Evolutionary conservation across 1,140 invertebrate species (phyloP).

Genomic region (Hycleus phaleratus): DNA sequence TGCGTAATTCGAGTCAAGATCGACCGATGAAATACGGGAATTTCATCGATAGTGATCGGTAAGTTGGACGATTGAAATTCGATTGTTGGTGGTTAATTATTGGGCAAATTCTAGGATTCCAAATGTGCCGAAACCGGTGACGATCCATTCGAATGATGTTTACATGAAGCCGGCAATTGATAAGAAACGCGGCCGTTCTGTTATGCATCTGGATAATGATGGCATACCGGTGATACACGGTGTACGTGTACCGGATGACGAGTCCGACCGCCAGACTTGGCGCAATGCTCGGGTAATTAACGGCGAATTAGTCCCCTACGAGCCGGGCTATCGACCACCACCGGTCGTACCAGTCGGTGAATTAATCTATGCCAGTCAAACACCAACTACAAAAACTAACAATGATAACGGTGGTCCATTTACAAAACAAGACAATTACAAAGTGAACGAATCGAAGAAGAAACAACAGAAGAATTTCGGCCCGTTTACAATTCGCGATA

Average conservation of each 20-base stretch:
- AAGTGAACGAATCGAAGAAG: neutral
- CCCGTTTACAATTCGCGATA: slow-evolving; percentile 36
- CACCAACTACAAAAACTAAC: slow-evolving; percentile 15
- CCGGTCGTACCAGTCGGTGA: slow-evolving; percentile 49
- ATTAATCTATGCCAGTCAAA: slow-evolving; percentile 44
- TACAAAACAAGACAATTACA: slow-evolving; percentile 24
- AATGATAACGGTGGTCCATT: slow-evolving; percentile 31
- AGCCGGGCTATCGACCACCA: slow-evolving; percentile 56
- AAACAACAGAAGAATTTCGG: slow-evolving; percentile 13
- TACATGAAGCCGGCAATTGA: slow-evolving; percentile 49
- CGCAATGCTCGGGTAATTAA: slow-evolving; percentile 80
- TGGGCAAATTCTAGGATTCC: slow-evolving; percentile 30
- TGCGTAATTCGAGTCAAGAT: slow-evolving; percentile 24
- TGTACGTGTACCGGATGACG: slow-evolving; percentile 71
- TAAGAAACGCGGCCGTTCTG: slow-evolving; percentile 43
- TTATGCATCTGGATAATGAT: slow-evolving; percentile 55
- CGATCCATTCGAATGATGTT: slow-evolving; percentile 53
- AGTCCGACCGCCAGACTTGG: slow-evolving; percentile 71
- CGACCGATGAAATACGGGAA: slow-evolving; percentile 23
- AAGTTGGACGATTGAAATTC: slow-evolving; percentile 3
- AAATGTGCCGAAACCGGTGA: slow-evolving; percentile 58
- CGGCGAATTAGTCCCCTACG: slow-evolving; percentile 63
- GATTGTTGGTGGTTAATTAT: neutral
- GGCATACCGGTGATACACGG: slow-evolving; percentile 74
- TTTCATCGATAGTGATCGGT: slow-evolving; percentile 37